Base-by-base conservation (phyloP, 1,140 invertebrate species). In the Zophobas atratus region DNA sequence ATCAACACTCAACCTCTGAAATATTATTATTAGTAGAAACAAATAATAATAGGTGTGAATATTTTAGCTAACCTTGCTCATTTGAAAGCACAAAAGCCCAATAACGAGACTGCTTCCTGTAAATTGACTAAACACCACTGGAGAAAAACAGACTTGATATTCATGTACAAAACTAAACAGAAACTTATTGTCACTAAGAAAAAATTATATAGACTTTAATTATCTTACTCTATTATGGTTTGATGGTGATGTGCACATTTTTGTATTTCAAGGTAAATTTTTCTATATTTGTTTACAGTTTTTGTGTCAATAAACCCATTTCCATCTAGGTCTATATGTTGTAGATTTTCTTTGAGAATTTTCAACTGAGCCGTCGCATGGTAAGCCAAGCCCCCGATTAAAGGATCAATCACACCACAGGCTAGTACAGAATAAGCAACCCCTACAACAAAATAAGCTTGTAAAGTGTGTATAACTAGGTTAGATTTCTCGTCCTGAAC, bases 121-220 rank as follows among this genome's bases (percentile, higher is more conserved):
- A 48, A 71, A 71, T 33, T 71, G 67, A 8, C 43, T 49, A 33
- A 71, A 32, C 1, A 71, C 67, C 6, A 48, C 48, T 41, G 48
- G 32, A 2, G 67, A 71, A 48, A 71, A 71, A 38, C 48, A 48
- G 6, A 48, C 20, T 46, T 71, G 41, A 34, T 32, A 71, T 34
- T 71, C 43, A 48, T 71, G 46, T 5, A 71, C 67, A 71, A 71
- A 71, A 32, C 67, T 71, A 33, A 46, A 71, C 32, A 71, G 34
- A 34, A 48, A 5, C 4, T 71, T n/a, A 35, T 34, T 46, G 2
- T 51, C 20, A 51, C n/a, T 46, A 4, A 20, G 49, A 51, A 34
- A 71, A 34, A 0, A 48, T 32, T 2, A 55, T 34, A 35, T 49
- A 32, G 34, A 70, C 39, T 6, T 5, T 4, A 71, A 39, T 39